phyloP scores from a whole-genome alignment of 2,888 invertebrate species.

The Chrysolina haemoptera region DNA sequence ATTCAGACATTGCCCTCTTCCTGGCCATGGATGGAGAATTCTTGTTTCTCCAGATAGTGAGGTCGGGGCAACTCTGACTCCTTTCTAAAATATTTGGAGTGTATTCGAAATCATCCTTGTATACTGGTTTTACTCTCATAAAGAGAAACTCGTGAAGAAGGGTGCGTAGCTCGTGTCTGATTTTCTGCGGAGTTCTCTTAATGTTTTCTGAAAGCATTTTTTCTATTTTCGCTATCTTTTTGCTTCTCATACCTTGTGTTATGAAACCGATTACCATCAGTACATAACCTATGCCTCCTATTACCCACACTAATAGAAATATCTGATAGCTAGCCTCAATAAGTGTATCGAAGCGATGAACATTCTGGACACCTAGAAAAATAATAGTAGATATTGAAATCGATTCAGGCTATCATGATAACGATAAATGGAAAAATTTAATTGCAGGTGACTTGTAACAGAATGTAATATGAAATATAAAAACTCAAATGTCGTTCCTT shows the following conservation, averaged over 20 bases:
- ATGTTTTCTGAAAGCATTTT: conserved; percentile 84
- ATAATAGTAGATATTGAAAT: conserved; percentile 27
- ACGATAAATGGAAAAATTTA: no score
- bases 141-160: conserved; percentile 80
- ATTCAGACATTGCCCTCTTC: conserved; percentile 78
- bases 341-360: conserved; percentile 74
- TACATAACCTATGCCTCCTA: conserved; percentile 91
- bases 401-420: no score
- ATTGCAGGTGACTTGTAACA: no score
- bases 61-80: conserved; percentile 81
- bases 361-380: conserved; percentile 60
- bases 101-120: conserved; percentile 75
- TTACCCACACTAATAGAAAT: conserved; percentile 89
- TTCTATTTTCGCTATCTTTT: conserved; percentile 81
- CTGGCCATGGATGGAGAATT: conserved; percentile 68
- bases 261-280: conserved; percentile 92
- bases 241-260: conserved; percentile 83
- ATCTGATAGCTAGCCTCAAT: conserved; percentile 84
- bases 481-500: no score
- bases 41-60: conserved; percentile 74
- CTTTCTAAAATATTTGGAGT: conserved; percentile 69
- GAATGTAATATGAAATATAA: no score
- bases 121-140: conserved; percentile 83
- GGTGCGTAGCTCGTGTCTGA: conserved; percentile 71
- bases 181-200: conserved; percentile 84